Base-by-base conservation (phyloP, 2,888 invertebrate species). In the Torymus tubicola region DNA sequence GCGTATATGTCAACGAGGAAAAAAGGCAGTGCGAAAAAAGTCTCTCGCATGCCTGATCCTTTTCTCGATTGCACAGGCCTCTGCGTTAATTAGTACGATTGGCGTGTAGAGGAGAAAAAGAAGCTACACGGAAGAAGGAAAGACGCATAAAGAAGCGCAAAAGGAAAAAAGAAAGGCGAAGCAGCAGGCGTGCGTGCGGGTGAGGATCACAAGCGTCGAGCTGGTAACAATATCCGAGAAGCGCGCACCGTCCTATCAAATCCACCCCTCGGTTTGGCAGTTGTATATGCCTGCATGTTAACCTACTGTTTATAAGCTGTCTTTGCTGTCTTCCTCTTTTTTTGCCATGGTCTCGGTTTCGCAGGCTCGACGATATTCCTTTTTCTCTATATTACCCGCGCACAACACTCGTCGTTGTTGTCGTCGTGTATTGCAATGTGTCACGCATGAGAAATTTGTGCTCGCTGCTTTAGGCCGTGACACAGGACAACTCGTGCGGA, bases 1-100 rank as follows among this genome's bases (percentile, higher is more conserved):
- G 24, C n/a, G 61, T 18, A 31, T 16, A 50, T 12, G 18, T 21
- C 11, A 58, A 64, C 52, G 69, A 76, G 21, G 42, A 24, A 50
- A 55, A 60, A 14, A 24, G 55, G 12, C 42, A 16, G 18, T 1
- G 12, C 14, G 16, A 42, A 31, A 57, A 69, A 52, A 24, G 31
- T 11, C 42, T 77, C 52, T 64, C 50, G 53, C 31, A 13, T 61
- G 65, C 53, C 55, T 60, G 60, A 42, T 18, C 21, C 58, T 61
- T 74, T 79, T 64, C 79, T 73, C 52, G 50, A 74, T 64, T 69
- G 24, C 58, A 64, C 16, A 53, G 14, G 8, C 24, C 31, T 31
- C 18, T 13, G 64, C 81, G 24, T 77, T 77, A 81, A 77, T 77
- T 77, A 81, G 76, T 16, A 69, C 69, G 72, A 81, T 81, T 77